A percentile compares a stretch with the other conserved stretches of the same genome.
Evolutionary conservation across 2,888 invertebrate genomes (phyloP).

Genomic region (Teleogryllus oceanicus): DNA sequence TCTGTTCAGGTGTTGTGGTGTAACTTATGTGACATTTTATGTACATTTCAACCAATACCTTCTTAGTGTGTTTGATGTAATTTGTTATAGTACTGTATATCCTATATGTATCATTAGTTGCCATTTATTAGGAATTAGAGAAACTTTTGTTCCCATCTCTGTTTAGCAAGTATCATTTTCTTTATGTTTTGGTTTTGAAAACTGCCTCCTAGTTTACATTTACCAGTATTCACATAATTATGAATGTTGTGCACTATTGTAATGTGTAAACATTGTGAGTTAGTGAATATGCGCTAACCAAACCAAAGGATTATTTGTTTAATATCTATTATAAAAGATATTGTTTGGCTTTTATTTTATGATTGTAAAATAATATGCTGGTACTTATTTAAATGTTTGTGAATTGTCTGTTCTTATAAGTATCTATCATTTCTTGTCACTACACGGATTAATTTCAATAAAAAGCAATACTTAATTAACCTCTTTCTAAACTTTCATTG

Average conservation of each 20-base stretch:
- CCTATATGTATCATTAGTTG: background rate
- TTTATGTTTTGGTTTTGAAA: background rate
- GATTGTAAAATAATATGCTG: background rate
- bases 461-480: slow-evolving; percentile 27
- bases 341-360: background rate
- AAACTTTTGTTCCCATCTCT: background rate
- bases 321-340: background rate
- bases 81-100: background rate
- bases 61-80: background rate
- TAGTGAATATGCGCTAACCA: background rate
- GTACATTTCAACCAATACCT: background rate
- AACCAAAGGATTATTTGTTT: background rate
- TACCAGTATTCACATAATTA: background rate
- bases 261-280: background rate
- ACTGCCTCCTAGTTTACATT: background rate
- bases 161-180: background rate
- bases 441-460: slow-evolving; percentile 30
- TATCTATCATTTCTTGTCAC: slow-evolving; percentile 28
- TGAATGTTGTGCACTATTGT: slow-evolving; percentile 1
- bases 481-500: slow-evolving; percentile 20
- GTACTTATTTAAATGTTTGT: slow-evolving; percentile 29
- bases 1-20: background rate
- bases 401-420: slow-evolving; percentile 29
- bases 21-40: slow-evolving; percentile 18
- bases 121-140: background rate